Evolutionary conservation across 2,888 invertebrate genomes (phyloP).

Genomic region (Plemyria rubiginata): DNA sequence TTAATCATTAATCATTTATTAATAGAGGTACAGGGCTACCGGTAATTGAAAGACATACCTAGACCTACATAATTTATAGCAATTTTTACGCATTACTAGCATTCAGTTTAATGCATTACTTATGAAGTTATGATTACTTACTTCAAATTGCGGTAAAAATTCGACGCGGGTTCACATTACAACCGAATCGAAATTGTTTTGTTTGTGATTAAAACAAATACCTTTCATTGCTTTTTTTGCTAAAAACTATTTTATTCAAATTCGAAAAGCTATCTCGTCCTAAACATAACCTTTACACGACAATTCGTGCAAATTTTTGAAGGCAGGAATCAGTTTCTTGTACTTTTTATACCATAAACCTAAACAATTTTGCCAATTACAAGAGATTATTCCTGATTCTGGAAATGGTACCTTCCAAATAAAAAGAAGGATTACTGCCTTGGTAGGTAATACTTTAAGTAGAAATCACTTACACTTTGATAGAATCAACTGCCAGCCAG

Average conservation of each 20-base stretch:
- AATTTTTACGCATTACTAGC: conserved; percentile 2
- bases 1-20: too few relatives aligned
- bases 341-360: too few relatives aligned
- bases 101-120: not conserved
- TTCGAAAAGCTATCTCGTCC: too few relatives aligned
- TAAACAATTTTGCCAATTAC: too few relatives aligned
- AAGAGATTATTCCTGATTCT: too few relatives aligned
- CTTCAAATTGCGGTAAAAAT: not conserved
- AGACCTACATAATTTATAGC: not conserved
- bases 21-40: not conserved
- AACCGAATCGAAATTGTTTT: not conserved
- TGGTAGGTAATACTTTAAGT: not conserved
- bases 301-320: too few relatives aligned
- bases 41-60: not conserved
- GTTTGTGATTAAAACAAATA: not conserved
- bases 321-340: too few relatives aligned
- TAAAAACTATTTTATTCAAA: not conserved
- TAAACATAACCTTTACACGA: too few relatives aligned
- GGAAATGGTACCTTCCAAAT: too few relatives aligned
- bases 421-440: too few relatives aligned
- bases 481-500: conserved; percentile 74
- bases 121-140: too few relatives aligned
- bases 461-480: conserved; percentile 71
- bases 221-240: not conserved
- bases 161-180: not conserved